Evolutionary conservation across 2,888 invertebrate genomes (phyloP), one percentile per base, ranked within the genome.

Genomic region (Argyresthia albistria): DNA sequence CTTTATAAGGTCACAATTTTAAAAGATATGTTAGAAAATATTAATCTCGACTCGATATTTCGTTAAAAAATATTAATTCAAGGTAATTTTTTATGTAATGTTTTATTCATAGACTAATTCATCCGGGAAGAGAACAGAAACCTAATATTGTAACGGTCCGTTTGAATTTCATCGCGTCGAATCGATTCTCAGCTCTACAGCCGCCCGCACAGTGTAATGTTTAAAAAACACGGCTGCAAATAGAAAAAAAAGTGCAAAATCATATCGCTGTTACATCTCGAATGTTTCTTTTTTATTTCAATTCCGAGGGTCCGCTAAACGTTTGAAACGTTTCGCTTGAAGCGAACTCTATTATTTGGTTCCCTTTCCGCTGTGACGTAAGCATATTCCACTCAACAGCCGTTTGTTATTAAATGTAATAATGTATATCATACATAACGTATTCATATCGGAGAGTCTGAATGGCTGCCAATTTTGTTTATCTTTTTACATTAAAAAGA

Each of bases 251-350:
- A 82, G 72, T 83, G 84, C 86, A 78, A 83, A 83, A 83, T 86
- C 86, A 86, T 84, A 86, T 81, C 76, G 82, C 80, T 77, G 82
- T 80, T 83, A 82, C 82, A 84, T 83, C 84, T 84, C 82, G 76
- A 79, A 82, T 81, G 76, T 73, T 73, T 69, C 67, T 79, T 83
- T 80, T 83, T 86, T 86, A 84, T 83, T 83, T 80, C 80, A 80
- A 80, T 82, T 80, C 73, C 70, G 80, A 83, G 86, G 86, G 86
- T 83, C 77, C 78, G 77, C 79, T 87, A 86, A 87, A 84, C 83
- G 83, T 78, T 81, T 67, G 25, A 25, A 25, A 25, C 25, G 25
- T 25, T 25, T 25, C 25, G 25, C 25, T 25, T 25, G 71, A 62
- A 79, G 77, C 79, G 77, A 78, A 83, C 83, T 86, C 83, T 86